These are phyloP conservation scores for Tupaia tana DNA, from an alignment of 2,113 vertebrate species.

Conservation along the genomic window DNA sequence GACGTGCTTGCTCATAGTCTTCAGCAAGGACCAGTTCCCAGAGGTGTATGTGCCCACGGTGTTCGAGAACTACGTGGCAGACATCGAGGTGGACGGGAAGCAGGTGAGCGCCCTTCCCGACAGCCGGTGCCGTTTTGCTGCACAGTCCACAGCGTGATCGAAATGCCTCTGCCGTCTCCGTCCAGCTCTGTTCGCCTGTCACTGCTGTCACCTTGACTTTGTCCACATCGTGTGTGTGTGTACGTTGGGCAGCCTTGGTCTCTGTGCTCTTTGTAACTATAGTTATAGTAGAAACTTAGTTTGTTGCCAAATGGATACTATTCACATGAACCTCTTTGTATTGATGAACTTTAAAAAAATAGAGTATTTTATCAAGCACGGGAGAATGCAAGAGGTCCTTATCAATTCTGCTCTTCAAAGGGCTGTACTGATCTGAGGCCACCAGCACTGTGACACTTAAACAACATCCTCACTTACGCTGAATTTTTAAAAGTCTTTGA, in stretches of 20 bases:
- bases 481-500: background rate
- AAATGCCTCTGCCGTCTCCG: background rate
- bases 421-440: background rate
- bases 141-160: background rate
- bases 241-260: background rate
- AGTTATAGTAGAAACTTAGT: slow-evolving; percentile 22
- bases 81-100: slow-evolving; percentile 98
- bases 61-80: slow-evolving; percentile 99
- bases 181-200: slow-evolving; percentile 41
- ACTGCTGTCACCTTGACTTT: background rate
- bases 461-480: background rate
- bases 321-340: background rate
- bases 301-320: background rate
- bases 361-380: background rate
- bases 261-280: background rate
- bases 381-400: background rate
- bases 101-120: slow-evolving; percentile 88
- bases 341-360: background rate
- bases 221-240: background rate
- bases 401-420: slow-evolving; percentile 8
- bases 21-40: slow-evolving; percentile 99
- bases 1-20: slow-evolving; percentile 98
- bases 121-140: background rate
- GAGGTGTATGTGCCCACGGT: slow-evolving; percentile 99
- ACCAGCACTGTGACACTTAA: slow-evolving; percentile 10